Conservation (phyloP, 2,113 vertebrate species). For the Phoxinus phoxinus region DNA sequence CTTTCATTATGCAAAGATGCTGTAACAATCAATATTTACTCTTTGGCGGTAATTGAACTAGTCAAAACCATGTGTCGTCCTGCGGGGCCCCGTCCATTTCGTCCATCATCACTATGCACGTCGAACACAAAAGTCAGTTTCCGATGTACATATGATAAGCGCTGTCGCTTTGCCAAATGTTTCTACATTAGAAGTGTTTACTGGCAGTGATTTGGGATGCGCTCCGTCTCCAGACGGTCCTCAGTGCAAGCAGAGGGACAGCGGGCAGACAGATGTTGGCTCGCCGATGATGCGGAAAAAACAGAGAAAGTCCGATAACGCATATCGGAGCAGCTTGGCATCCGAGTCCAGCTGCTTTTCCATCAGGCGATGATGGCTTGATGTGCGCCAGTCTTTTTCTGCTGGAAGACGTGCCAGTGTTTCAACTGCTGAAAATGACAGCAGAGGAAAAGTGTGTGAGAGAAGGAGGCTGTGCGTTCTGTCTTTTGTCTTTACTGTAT, state of each 20-base stretch:
- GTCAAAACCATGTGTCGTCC: constrained; percentile 66
- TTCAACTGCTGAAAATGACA: constrained; percentile 33
- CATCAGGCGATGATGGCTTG: constrained; percentile 65
- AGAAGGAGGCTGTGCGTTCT: constrained; percentile 47
- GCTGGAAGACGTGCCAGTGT: constrained; percentile 39
- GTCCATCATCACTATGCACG: constrained; percentile 51
- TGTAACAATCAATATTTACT: constrained; percentile 72
- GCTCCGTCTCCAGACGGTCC: background rate
- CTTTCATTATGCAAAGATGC: constrained; percentile 67
- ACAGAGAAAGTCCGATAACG: constrained; percentile 43
- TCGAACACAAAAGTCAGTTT: constrained; percentile 46
- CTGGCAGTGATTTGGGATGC: constrained; percentile 58
- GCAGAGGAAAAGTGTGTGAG: background rate
- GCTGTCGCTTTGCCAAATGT: constrained; percentile 65
- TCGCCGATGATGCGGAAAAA: background rate
- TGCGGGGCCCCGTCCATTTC: constrained; percentile 55
- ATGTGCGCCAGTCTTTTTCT: constrained; percentile 62
- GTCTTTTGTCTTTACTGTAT: constrained; percentile 61
- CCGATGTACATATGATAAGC: constrained; percentile 56
- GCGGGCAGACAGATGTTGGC: constrained; percentile 51
- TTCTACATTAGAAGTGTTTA: constrained; percentile 63
- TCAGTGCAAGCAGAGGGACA: constrained; percentile 27
- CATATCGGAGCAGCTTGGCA: constrained; percentile 37
- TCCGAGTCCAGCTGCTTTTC: constrained; percentile 54
- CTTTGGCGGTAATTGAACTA: constrained; percentile 57